Evolutionary conservation across 2,888 invertebrate genomes (phyloP).

Genomic region (Heteromyza rotundicornis): DNA sequence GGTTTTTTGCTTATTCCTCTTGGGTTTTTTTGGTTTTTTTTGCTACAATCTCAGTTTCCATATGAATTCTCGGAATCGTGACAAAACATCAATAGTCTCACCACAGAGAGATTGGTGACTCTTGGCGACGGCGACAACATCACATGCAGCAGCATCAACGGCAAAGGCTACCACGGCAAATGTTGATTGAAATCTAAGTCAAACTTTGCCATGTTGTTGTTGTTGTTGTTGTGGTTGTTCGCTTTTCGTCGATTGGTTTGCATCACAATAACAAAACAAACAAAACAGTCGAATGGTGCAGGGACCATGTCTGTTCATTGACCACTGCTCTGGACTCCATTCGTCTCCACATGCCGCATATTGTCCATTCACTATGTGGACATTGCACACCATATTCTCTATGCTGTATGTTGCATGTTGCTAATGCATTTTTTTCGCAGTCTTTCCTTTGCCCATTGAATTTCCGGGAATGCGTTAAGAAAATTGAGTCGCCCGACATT

Average conservation of each 20-base stretch:
- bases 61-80: conserved; percentile 58
- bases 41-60: conserved; percentile 22
- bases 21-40: neutral
- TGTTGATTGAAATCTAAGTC: conserved; percentile 7
- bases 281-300: neutral
- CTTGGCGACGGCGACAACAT: neutral
- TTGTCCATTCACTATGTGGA: neutral
- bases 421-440: conserved; percentile 1
- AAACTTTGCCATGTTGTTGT: neutral
- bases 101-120: neutral
- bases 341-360: no score
- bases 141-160: neutral
- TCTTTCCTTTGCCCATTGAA: neutral
- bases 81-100: conserved; percentile 53
- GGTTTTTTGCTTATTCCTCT: neutral
- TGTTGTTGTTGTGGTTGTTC: no score
- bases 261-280: neutral
- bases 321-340: neutral
- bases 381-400: neutral
- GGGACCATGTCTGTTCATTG: neutral
- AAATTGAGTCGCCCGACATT: neutral
- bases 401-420: neutral
- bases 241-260: no score
- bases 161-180: neutral
- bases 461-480: conserved; percentile 8